Base-by-base conservation (phyloP, 2,888 invertebrate genomes). In the Lycia hirtaria region DNA sequence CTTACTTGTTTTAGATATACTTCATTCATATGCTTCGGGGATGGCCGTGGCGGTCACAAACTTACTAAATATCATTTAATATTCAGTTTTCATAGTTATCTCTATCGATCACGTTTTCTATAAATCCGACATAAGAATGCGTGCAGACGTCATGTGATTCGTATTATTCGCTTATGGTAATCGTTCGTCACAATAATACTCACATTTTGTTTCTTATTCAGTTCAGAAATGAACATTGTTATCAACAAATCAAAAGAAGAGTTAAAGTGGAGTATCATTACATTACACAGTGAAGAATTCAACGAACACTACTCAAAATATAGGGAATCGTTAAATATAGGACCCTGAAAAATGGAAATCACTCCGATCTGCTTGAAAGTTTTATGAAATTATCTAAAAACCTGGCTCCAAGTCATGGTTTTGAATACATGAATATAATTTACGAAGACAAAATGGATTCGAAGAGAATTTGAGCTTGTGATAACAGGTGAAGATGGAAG, bases 401-500 rank as follows among this genome's bases (percentile, higher is more conserved):
- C 47, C 24, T 26, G 33, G 26, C 17, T 33, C 22, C 4, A 37
- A n/a, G 49, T 24, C 56, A 60, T 62, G 61, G 37, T 56, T 55
- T 24, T 47, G 45, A 68, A 66, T 59, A 66, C 43, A 64, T 72
- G 61, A 71, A 62, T 62, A 65, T 26, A 67, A 72, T 65, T 68
- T 28, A 10, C 65, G 57, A 32, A 43, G 38, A 38, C 32, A 82
- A 69, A 60, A 90, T 88, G 90, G 85, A 80, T 77, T 79, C 80
- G 44, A 84, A 81, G 68, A 81, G 83, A 80, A 76, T 83, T 69
- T 87, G 45, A 65, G 47, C 41, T 60, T 17, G 30, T 10, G n/a
- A 15, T 20, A 40, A 30, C 3, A 55, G 41, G 51, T 64, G 47
- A 82, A 80, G 68, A 93, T 93, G 93, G 93, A 93, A 77, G 89